Percentiles rank a stretch among this genome's conserved stretches.
These are phyloP conservation scores for Drosophila auraria DNA, from an alignment of 1,140 invertebrate genomes.

Conservation along the genomic window DNA sequence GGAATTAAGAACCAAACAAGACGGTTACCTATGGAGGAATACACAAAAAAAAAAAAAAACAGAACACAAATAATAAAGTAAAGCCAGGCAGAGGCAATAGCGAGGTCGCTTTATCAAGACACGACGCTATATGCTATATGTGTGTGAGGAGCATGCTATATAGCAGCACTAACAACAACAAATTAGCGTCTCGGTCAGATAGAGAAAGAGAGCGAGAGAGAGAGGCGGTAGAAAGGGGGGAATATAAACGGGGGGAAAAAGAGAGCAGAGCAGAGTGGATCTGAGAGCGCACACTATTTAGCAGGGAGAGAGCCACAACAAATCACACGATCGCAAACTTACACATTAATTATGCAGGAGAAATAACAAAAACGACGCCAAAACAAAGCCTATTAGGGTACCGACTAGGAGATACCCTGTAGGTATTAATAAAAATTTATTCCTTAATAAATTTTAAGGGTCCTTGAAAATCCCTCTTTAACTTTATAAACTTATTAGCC, in stretches of 20 bases:
- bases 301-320: slow-evolving; percentile 28
- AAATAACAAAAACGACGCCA: slow-evolving; percentile 48
- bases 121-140: slow-evolving; percentile 30
- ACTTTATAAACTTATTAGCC: too few species aligned
- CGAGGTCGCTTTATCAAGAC: slow-evolving; percentile 47
- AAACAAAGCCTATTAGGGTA: slow-evolving; percentile 4
- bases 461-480: too few species aligned
- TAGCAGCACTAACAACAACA: slow-evolving; percentile 39
- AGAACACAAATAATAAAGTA: slow-evolving; percentile 18
- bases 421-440: too few species aligned
- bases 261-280: slow-evolving; percentile 29
- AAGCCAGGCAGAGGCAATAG: slow-evolving; percentile 33
- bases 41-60: background rate
- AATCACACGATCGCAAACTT: slow-evolving; percentile 47
- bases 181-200: slow-evolving; percentile 44
- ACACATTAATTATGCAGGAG: slow-evolving; percentile 42
- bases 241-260: background rate
- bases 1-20: slow-evolving; percentile 9
- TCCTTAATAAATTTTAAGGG: too few species aligned
- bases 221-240: background rate
- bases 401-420: slow-evolving; percentile 6
- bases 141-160: slow-evolving; percentile 8
- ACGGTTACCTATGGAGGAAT: slow-evolving; percentile 16
- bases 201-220: slow-evolving; percentile 15
- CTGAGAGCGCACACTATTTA: slow-evolving; percentile 12